phyloP scores from a whole-genome alignment of 2,113 vertebrate species.

The Maylandia zebra region DNA sequence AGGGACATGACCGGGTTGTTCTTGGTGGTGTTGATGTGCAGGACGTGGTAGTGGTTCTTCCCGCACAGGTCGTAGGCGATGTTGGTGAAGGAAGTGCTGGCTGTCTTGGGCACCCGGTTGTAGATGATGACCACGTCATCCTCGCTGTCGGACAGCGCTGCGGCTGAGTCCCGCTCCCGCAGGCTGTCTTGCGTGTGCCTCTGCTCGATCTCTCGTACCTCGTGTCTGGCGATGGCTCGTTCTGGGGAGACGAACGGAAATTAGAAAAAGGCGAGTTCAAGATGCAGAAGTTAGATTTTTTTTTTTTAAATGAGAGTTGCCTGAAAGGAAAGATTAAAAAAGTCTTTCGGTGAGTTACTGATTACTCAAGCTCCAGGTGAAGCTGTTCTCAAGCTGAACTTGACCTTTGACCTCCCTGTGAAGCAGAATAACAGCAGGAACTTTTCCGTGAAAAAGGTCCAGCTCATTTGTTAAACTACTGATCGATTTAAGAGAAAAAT shows the following conservation, averaged over 20 bases:
- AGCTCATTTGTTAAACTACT: not conserved
- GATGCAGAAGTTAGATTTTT: not conserved
- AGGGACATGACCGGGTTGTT: constrained; percentile 99
- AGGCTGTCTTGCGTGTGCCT: constrained; percentile 85
- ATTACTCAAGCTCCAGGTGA: not conserved
- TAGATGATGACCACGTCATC: constrained; percentile 93
- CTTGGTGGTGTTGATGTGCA: constrained; percentile 99
- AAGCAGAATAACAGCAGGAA: not conserved
- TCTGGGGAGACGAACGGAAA: constrained; percentile 63
- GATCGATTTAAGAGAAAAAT: not conserved
- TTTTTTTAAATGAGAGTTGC: not conserved
- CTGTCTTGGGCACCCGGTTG: constrained; percentile 97
- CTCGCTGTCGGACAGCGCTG: constrained; percentile 62
- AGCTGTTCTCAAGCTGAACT: not conserved
- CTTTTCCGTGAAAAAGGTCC: not conserved
- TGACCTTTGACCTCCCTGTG: not conserved
- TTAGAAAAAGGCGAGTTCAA: not conserved
- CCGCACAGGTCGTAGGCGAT: constrained; percentile 82
- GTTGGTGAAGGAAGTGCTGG: constrained; percentile 98
- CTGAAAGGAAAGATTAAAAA: not conserved
- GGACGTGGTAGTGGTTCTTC: constrained; percentile 93
- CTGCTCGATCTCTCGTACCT: constrained; percentile 94
- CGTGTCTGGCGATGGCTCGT: constrained; percentile 91
- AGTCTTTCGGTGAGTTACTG: not conserved
- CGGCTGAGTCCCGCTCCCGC: constrained; percentile 61